Evolutionary conservation across 1,140 invertebrate species (phyloP), one percentile per base, ranked within the genome.

Genomic region (Nautilus pompilius): DNA sequence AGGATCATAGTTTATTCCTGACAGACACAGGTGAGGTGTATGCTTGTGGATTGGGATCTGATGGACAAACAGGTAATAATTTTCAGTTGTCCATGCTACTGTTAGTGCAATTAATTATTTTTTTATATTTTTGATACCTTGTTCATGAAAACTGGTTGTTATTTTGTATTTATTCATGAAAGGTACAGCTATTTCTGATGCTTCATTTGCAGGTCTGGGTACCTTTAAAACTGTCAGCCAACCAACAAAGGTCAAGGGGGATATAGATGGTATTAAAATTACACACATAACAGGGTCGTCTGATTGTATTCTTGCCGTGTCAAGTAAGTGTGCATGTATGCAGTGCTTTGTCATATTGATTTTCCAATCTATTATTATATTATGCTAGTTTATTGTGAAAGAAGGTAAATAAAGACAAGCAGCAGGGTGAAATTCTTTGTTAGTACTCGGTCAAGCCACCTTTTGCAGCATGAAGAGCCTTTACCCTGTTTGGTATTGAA

Each of bases 1-100:
- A 95, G 81, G 93, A 97, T 86, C 88, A 81, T 78, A 93, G 92
- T 69, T 84, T 96, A 68, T 88, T 96, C 65, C 76, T 97, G 36
- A 93, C 90, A 64, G 86, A 90, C 77, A 82, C 86, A 48, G 95
- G 95, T 26, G 83, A 88, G 73, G 89, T 98, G 3, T 96, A 89
- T 76, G 87, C 90, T 13, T 98, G 93, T 85, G 96, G 96, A 1
- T 93, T 94, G 89, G 91, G 95, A 26, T 90, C 93, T 2, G 95
- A 98, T 85, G 96, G 96, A 3, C 96, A 98, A 85, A 95, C 93
- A 1, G 95, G 95, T 48, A 82, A 90, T 8, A n/a, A n/a, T n/a
- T n/a, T n/a, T n/a, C n/a, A n/a, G n/a, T n/a, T n/a, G n/a, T n/a
- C n/a, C n/a, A n/a, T n/a, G n/a, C n/a, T n/a, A n/a, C n/a, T n/a